These are phyloP conservation scores for Papilio protenor DNA, from an alignment of 2,888 invertebrate genomes.

Conservation along the genomic window DNA sequence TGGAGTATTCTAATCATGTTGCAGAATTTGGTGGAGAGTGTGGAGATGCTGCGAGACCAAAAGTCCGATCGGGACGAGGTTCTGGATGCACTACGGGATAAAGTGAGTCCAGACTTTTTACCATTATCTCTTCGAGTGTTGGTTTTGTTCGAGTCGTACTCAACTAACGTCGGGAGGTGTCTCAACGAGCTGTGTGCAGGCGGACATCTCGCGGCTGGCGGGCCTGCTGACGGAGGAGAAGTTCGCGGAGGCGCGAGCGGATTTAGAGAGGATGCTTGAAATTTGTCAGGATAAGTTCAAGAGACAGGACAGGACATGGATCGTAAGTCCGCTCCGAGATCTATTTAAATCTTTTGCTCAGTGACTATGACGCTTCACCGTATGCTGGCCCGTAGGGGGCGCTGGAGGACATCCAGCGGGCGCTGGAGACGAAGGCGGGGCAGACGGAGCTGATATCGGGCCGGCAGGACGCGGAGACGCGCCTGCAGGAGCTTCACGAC, in stretches of 20 bases:
- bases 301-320: conserved; percentile 67
- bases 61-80: conserved; percentile 76
- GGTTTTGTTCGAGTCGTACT: not conserved
- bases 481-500: conserved; percentile 56
- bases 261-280: conserved; percentile 60
- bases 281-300: conserved; percentile 68
- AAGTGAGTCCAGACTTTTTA: conserved; percentile 54
- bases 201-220: conserved; percentile 61
- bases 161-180: not conserved
- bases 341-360: not conserved
- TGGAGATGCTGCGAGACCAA: conserved; percentile 71
- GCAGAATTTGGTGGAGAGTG: conserved; percentile 64
- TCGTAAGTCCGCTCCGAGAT: conserved; percentile 53
- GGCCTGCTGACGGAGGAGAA: conserved; percentile 58
- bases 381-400: conserved; percentile 56
- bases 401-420: conserved; percentile 58
- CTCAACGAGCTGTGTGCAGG: conserved; percentile 52
- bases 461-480: conserved; percentile 55
- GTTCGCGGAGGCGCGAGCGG: conserved; percentile 55
- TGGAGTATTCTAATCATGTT: conserved; percentile 23
- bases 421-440: conserved; percentile 62
- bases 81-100: conserved; percentile 69
- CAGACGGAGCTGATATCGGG: conserved; percentile 57
- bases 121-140: not conserved
- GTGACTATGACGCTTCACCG: not conserved